Evolutionary conservation across 2,888 invertebrate species (phyloP).

Genomic region (Tipula lateralis): DNA sequence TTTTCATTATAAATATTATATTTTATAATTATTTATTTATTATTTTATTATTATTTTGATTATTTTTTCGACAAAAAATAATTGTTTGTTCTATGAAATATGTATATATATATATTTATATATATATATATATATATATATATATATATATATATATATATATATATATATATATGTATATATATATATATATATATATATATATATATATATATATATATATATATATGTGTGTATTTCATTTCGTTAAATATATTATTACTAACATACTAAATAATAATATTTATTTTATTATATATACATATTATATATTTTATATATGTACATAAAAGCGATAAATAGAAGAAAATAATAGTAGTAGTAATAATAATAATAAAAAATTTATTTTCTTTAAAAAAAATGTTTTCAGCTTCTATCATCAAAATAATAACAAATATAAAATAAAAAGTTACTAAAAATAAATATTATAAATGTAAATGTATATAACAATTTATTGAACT

Average conservation of each 20-base stretch:
- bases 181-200: too few relatives aligned
- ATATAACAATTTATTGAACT: not conserved
- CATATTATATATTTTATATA: not conserved
- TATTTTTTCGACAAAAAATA: slow-evolving; percentile 5
- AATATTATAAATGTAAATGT: not conserved
- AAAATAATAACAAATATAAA: not conserved
- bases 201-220: too few relatives aligned
- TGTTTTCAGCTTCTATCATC: not conserved
- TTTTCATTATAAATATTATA: not conserved
- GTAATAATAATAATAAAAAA: not conserved
- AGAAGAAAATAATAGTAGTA: not conserved
- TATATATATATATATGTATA: too few relatives aligned
- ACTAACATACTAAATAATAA: not conserved
- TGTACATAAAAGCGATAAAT: not conserved
- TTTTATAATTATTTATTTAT: not conserved
- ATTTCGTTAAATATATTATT: not conserved
- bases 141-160: too few relatives aligned
- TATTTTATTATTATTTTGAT: slow-evolving; percentile 2
- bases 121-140: too few relatives aligned
- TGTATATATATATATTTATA: not conserved
- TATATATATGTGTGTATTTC: not conserved
- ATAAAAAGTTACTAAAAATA: not conserved
- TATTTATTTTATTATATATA: not conserved
- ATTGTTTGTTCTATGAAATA: not conserved
- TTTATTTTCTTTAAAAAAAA: not conserved